phyloP scores from a whole-genome alignment of 1,140 invertebrate species.

The Leucophenga varia region DNA sequence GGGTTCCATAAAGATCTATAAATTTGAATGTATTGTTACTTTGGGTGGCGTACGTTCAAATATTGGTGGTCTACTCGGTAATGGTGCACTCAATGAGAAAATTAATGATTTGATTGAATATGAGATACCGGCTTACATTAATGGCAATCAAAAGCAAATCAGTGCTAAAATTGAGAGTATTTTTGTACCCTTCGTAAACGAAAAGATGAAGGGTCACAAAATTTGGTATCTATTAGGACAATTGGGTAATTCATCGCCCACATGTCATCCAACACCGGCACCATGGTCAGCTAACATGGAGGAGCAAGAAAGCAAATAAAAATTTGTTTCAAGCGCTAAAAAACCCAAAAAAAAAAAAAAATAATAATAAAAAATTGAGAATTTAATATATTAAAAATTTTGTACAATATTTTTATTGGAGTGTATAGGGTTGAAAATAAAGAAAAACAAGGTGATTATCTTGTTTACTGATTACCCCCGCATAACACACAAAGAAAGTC shows the following conservation, averaged over 20 bases:
- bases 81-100: constrained; percentile 39
- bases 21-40: constrained; percentile 32
- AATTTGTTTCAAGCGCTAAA: too few relatives aligned
- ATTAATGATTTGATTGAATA: constrained; percentile 43
- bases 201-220: constrained; percentile 37
- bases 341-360: too few relatives aligned
- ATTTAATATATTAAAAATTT: too few relatives aligned
- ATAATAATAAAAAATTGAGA: too few relatives aligned
- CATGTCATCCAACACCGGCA: constrained; percentile 35
- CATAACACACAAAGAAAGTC: too few relatives aligned
- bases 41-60: constrained; percentile 39
- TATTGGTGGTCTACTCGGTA: constrained; percentile 46
- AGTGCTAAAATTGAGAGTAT: constrained; percentile 30
- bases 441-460: too few relatives aligned
- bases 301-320: too few relatives aligned
- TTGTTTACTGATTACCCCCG: too few relatives aligned
- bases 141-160: constrained; percentile 37
- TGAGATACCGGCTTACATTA: constrained; percentile 39
- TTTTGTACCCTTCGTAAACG: constrained; percentile 39
- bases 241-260: constrained; percentile 11
- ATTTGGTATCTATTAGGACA: constrained; percentile 39
- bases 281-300: constrained; percentile 43
- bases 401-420: too few relatives aligned
- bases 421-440: too few relatives aligned
- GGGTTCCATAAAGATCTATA: constrained; percentile 50